phyloP scores from a whole-genome alignment of 2,888 invertebrate species.

The Aromia moschata region DNA sequence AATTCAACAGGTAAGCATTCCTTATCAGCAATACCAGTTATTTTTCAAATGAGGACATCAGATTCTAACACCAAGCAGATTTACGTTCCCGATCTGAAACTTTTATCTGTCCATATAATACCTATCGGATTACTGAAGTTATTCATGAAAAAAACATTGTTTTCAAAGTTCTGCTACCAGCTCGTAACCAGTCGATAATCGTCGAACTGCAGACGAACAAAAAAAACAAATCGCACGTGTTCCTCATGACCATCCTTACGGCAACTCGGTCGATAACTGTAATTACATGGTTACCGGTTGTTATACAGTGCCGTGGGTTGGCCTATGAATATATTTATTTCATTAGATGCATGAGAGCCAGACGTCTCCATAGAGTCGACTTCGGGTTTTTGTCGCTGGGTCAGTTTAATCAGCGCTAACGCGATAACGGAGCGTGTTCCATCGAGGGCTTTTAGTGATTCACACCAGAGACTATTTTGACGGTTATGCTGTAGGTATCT shows the following conservation, averaged over 20 bases:
- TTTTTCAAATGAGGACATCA: no score
- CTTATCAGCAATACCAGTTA: no score
- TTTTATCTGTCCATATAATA: no score
- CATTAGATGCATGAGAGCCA: background rate
- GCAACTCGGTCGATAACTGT: background rate
- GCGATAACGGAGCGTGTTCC: constrained; percentile 5
- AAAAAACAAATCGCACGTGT: no score
- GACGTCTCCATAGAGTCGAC: background rate
- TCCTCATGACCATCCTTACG: background rate
- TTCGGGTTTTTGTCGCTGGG: constrained; percentile 1
- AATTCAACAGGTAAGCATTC: no score
- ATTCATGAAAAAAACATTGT: no score
- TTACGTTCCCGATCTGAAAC: no score
- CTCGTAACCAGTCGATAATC: no score
- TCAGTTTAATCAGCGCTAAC: constrained; percentile 2
- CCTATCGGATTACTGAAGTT: no score
- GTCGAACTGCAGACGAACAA: no score
- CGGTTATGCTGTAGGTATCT: background rate
- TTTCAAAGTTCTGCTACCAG: no score
- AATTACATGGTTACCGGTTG: constrained; percentile 2
- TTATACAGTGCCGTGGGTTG: background rate
- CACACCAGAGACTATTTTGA: constrained; percentile 11
- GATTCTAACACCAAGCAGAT: no score
- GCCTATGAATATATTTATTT: constrained; percentile 1
- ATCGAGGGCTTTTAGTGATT: constrained; percentile 20